Conservation (phyloP, 2,888 invertebrate species). For the Homarus gammarus region DNA sequence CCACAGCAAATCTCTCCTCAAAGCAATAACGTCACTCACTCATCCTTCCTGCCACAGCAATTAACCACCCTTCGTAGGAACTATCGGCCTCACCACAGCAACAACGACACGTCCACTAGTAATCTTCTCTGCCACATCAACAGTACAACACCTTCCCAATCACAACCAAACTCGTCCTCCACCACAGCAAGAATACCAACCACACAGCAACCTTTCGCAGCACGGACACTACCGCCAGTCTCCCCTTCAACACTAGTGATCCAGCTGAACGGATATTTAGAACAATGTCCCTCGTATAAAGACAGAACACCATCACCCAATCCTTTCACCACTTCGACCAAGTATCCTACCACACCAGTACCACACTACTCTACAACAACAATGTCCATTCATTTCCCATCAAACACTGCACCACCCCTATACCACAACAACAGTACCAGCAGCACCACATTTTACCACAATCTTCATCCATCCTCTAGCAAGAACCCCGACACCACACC, state of each 20-base stretch:
- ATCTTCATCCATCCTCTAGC: too few species aligned
- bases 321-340: neutral
- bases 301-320: too few species aligned
- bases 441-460: neutral
- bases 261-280: too few species aligned
- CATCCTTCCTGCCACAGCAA: too few species aligned
- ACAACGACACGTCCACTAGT: too few species aligned
- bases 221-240: neutral
- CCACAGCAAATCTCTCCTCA: too few species aligned
- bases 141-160: neutral
- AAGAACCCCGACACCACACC: too few species aligned
- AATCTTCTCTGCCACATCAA: neutral
- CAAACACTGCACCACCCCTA: neutral
- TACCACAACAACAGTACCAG: slow-evolving; percentile 4
- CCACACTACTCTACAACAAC: neutral
- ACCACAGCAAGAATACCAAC: neutral
- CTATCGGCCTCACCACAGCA: too few species aligned
- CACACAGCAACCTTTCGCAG: neutral
- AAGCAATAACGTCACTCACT: too few species aligned
- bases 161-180: neutral
- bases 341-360: slow-evolving; percentile 21
- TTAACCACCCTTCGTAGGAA: too few species aligned
- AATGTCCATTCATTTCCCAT: neutral
- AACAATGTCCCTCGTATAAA: too few species aligned
- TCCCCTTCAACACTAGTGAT: too few species aligned